A percentile compares a stretch with the other conserved stretches of the same genome.
Evolutionary conservation across 2,888 invertebrate species (phyloP).

Genomic region (Candidula unifasciata): DNA sequence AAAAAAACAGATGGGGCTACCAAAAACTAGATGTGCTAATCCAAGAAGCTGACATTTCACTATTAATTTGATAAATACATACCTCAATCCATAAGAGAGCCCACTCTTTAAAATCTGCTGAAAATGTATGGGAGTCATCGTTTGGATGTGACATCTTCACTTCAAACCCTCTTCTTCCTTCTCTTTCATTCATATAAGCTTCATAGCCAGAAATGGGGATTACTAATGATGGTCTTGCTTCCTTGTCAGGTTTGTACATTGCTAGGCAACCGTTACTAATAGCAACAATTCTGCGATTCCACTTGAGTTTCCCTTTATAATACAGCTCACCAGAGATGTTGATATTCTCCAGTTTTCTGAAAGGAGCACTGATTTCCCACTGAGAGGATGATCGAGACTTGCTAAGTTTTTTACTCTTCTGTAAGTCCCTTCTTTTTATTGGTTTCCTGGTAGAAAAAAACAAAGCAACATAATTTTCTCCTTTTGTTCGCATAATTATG

Average conservation of each 20-base stretch:
- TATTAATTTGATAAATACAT: conserved; percentile 30
- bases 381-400: conserved; percentile 62
- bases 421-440: conserved; percentile 60
- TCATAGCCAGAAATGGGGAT: conserved; percentile 67
- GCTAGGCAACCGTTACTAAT: conserved; percentile 67
- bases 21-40: too few relatives aligned
- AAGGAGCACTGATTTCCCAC: conserved; percentile 66
- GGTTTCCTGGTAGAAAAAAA: conserved; percentile 55
- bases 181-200: conserved; percentile 63
- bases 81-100: conserved; percentile 73
- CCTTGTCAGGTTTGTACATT: conserved; percentile 71
- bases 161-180: conserved; percentile 68
- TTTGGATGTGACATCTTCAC: conserved; percentile 68
- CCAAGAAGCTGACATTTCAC: too few relatives aligned
- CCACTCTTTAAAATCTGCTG: conserved; percentile 71
- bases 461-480: background rate
- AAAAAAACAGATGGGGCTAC: too few relatives aligned
- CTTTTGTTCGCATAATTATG: background rate
- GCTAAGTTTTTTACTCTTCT: conserved; percentile 53
- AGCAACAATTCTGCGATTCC: conserved; percentile 70
- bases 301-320: conserved; percentile 69
- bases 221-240: conserved; percentile 65
- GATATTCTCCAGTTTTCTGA: conserved; percentile 65
- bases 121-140: conserved; percentile 68
- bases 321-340: conserved; percentile 69